Evolutionary conservation across 2,797 vertebrate species (phyloP).

Genomic region (Lagocephalus sceleratus): DNA sequence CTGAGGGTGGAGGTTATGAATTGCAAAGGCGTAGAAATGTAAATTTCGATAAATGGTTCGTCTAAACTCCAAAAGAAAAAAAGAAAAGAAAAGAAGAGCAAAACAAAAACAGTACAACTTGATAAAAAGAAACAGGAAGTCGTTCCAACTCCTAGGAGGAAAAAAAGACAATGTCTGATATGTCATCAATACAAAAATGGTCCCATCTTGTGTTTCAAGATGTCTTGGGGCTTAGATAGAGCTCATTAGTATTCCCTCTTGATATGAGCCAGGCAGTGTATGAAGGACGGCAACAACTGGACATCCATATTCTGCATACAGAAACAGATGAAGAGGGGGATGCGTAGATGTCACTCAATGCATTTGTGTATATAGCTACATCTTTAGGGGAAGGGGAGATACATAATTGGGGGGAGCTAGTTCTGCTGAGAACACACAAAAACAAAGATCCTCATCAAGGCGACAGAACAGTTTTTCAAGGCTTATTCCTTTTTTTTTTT

Average conservation of each 20-base stretch:
- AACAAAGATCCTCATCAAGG: constrained; percentile 82
- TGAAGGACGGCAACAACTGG: constrained; percentile 88
- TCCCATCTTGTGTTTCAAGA: constrained; percentile 93
- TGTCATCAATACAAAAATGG: constrained; percentile 91
- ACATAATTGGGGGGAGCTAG: constrained; percentile 75
- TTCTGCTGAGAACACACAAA: constrained; percentile 82
- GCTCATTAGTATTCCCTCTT: constrained; percentile 79
- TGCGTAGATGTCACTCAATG: constrained; percentile 80
- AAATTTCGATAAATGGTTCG: constrained; percentile 85
- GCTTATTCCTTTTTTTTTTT: constrained; percentile 67
- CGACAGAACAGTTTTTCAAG: constrained; percentile 77
- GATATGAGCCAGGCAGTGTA: constrained; percentile 88
- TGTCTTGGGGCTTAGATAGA: constrained; percentile 77
- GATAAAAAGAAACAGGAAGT: constrained; percentile 78
- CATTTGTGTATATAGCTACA: constrained; percentile 81
- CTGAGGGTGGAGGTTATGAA: constrained; percentile 76
- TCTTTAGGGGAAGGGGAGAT: constrained; percentile 75
- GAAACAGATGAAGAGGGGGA: constrained; percentile 77
- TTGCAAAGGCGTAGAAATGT: constrained; percentile 82
- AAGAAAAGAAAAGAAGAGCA: constrained; percentile 35
- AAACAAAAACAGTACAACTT: constrained; percentile 25
- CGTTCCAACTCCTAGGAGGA: constrained; percentile 84
- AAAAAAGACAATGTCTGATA: constrained; percentile 80
- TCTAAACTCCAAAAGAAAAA: constrained; percentile 83
- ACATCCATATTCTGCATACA: constrained; percentile 82